Conservation (phyloP, 2,888 invertebrate species). For the Eupithecia inturbata region DNA sequence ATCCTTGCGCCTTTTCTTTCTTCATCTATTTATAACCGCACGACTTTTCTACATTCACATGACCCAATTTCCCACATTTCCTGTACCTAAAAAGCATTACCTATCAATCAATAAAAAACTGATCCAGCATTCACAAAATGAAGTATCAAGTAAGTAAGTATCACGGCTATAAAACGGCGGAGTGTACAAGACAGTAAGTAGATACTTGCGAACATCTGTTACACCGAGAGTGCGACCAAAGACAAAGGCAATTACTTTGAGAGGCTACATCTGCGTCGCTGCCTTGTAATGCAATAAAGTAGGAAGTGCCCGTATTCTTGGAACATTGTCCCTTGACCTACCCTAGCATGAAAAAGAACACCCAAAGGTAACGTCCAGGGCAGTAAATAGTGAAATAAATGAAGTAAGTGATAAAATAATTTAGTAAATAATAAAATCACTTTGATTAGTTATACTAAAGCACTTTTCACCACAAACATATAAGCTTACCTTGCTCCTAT, state of each 20-base stretch:
- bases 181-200: constrained; percentile 20
- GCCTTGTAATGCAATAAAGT: constrained; percentile 32
- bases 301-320: neutral
- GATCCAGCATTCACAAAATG: constrained; percentile 10
- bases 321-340: neutral
- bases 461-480: neutral
- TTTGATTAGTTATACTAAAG: no score
- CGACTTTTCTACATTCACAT: neutral
- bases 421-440: no score
- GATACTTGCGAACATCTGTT: constrained; percentile 34
- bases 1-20: neutral
- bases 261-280: constrained; percentile 26
- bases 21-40: neutral
- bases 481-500: neutral
- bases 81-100: neutral
- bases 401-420: no score
- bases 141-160: no score
- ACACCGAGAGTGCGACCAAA: constrained; percentile 34
- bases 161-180: constrained; percentile 24
- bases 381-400: neutral
- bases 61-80: neutral
- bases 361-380: neutral
- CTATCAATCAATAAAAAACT: neutral
- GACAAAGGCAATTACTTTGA: constrained; percentile 34
- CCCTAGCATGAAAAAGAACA: neutral